Evolutionary conservation across 2,888 invertebrate species (phyloP), one percentile per base, ranked within the genome.

Genomic region (Pheosia tremula): DNA sequence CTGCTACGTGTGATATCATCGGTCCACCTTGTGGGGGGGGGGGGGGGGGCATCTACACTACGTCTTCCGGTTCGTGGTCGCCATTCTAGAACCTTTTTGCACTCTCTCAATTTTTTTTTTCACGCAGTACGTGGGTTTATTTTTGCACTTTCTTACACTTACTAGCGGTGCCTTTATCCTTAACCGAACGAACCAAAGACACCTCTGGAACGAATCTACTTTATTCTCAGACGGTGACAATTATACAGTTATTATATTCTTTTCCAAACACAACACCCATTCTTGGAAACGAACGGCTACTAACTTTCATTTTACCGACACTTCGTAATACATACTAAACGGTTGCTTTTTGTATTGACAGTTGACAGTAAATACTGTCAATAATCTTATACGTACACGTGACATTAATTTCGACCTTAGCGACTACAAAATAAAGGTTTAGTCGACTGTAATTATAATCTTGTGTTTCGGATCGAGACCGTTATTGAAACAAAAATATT

Each of bases 401-500:
- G 58, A 61, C 58, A 59, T 47, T 61, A 10, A 62, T 59, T 53
- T 65, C 49, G 9, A 60, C 57, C 61, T 57, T 58, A 54, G 45
- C n/a, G n/a, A 55, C 1, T n/a, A 55, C 52, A 60, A 62, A 55
- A 56, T 38, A 56, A 39, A 7, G 50, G 47, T 54, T 38, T 60
- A 62, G 59, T 50, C 38, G n/a, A 47, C 58, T 56, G 59, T 50
- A 10, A 45, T 41, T 3, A 57, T 57, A 56, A 52, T 56, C 54
- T 66, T 56, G 64, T 65, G 52, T 64, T 66, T 7, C n/a, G 24
- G 24, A 24, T 24, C 24, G 43, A 55, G 63, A 67, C 79, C 75
- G 78, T 81, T 84, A 79, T 69, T 67, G 68, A 61, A 77, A 78
- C 68, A 76, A 79, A 77, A 66, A 61, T 68, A 56, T 87, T 86